Base-by-base conservation (phyloP, 2,797 vertebrate species). In the Sebastes trivittatus region DNA sequence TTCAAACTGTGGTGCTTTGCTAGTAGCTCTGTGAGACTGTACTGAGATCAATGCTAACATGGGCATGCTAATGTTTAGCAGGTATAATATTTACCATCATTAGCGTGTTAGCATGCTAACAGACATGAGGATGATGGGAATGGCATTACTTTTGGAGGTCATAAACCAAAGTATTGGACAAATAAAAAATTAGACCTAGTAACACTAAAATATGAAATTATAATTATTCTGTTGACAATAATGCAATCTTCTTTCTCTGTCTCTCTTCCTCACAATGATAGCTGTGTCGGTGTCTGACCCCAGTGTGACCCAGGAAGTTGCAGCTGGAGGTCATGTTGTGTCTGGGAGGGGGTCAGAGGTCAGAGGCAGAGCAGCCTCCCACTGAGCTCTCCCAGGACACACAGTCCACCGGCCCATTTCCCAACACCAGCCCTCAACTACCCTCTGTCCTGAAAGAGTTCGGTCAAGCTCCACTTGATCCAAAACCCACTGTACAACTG, bases 271-370 rank as follows among this genome's bases (percentile, higher is more conserved):
- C 16, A 32, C n/a, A 22, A 2, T 10, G 11, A 60, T 6, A 6
- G 67, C 49, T 59, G 46, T 11, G n/a, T 79, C 29, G 11, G 67
- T 13, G 69, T 87, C 82, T 81, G 73, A 87, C 61, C 77, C 63
- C 25, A 3, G 18, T 7, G 14, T 25, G 74, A 80, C 77, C 83
- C 75, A 82, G 90, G 93, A 93, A 89, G 89, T 60, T 88, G 88
- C 93, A 95, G 94, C 94, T 94, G 94, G 87, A 84, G 87, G 88
- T 82, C 73, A 55, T 89, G 87, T 94, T 93, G 73, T 84, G 91
- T 92, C 92, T 93, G 83, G 54, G 68, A 81, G 74, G 81, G 86
- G 83, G 25, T 46, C 42, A 46, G 14, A 52, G 46, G 46, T 20
- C 46, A 20, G 38, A 42, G 13, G 38, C 67, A 74, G 75, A 59